Percentiles rank a stretch among this genome's conserved stretches.
Conservation (phyloP, 2,888 invertebrate genomes). For the Rhamphomyia laevipes region DNA sequence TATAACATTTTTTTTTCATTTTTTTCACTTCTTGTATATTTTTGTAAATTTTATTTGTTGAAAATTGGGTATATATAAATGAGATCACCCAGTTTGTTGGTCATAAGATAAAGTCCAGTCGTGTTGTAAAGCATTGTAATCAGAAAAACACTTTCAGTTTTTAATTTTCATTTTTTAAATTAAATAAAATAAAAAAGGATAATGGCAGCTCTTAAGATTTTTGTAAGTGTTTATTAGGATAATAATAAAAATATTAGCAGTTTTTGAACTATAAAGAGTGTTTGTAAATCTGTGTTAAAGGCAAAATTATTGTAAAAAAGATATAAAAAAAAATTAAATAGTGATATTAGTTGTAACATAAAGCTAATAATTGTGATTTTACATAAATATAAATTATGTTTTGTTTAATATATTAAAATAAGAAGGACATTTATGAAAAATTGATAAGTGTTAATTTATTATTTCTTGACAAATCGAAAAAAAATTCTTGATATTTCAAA, state of each 20-base stretch:
- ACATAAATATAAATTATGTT: too few relatives aligned
- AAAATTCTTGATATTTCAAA: too few relatives aligned
- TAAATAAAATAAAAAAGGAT: neutral
- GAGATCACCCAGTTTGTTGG: conserved; percentile 27
- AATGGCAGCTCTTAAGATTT: neutral
- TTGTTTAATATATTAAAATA: too few relatives aligned
- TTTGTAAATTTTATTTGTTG: neutral
- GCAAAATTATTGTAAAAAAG: neutral
- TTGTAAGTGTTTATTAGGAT: neutral
- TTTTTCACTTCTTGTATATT: neutral
- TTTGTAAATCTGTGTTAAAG: too few relatives aligned
- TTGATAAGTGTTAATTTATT: too few relatives aligned
- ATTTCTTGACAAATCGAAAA: too few relatives aligned
- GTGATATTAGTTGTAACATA: too few relatives aligned
- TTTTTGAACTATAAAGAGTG: too few relatives aligned
- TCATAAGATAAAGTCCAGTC: neutral
- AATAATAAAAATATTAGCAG: too few relatives aligned
- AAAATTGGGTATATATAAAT: conserved; percentile 29
- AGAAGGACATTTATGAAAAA: too few relatives aligned
- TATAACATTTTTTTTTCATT: neutral
- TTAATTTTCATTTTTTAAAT: neutral
- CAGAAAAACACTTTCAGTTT: neutral
- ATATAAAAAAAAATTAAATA: neutral
- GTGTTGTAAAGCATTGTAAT: neutral
- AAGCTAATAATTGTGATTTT: too few relatives aligned